Conservation (phyloP, 2,113 vertebrate genomes). For the Charina bottae region DNA sequence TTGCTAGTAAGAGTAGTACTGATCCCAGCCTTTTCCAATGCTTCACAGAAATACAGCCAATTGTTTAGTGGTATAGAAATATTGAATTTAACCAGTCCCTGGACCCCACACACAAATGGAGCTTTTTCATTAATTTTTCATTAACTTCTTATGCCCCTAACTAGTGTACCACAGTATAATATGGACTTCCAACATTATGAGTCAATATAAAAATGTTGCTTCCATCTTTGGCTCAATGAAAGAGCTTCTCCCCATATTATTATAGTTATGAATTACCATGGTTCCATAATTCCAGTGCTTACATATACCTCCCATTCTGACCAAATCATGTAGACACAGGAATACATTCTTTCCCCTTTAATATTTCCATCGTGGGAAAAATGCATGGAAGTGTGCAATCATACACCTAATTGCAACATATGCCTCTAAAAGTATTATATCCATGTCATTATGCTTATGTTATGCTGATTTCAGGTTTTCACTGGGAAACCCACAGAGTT, state of each 20-base stretch:
- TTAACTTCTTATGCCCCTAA: neutral
- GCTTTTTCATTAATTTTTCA: neutral
- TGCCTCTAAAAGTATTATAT: neutral
- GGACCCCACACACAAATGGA: neutral
- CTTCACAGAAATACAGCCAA: neutral
- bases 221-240: neutral
- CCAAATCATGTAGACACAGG: neutral
- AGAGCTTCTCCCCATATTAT: neutral
- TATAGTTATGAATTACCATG: neutral
- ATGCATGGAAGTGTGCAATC: neutral
- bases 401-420: neutral
- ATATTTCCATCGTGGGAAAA: neutral
- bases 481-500: neutral
- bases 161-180: neutral
- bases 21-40: no score
- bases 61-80: neutral
- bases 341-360: slow-evolving; percentile 6
- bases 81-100: neutral
- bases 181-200: neutral
- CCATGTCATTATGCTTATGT: neutral
- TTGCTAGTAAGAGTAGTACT: neutral
- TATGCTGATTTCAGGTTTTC: neutral
- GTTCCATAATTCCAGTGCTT: neutral
- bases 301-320: neutral
- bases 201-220: neutral